These are phyloP conservation scores for Danio choprae DNA, from an alignment of 2,797 vertebrate species.

Conservation along the genomic window DNA sequence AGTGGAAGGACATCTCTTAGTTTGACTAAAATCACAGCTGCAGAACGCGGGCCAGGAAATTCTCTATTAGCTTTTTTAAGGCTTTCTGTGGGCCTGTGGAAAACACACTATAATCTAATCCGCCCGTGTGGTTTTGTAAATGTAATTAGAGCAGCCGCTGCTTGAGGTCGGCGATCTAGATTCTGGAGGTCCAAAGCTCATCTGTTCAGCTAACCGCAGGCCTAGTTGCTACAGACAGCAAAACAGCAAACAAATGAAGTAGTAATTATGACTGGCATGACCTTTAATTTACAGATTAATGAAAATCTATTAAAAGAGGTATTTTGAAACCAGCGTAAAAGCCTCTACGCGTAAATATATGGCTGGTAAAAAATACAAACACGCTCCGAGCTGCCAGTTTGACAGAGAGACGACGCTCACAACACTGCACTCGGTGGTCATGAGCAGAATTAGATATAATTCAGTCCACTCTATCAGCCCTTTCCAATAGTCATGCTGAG, in stretches of 20 bases:
- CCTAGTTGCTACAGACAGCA: conserved; percentile 58
- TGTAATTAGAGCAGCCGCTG: conserved; percentile 58
- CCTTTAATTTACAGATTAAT: conserved; percentile 62
- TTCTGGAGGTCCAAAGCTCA: conserved; percentile 46
- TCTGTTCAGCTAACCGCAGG: conserved; percentile 41
- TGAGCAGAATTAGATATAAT: conserved; percentile 46
- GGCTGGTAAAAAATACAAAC: conserved; percentile 14
- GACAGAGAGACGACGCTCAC: conserved; percentile 5
- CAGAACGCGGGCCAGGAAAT: conserved; percentile 63
- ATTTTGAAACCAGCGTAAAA: conserved; percentile 10
- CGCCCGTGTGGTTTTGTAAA: conserved; percentile 62
- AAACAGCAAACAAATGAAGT: conserved; percentile 58
- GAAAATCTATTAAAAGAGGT: conserved; percentile 46
- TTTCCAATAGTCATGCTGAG: conserved; percentile 21
- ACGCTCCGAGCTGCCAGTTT: conserved; percentile 29
- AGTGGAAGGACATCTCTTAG: conserved; percentile 64
- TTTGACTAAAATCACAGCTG: conserved; percentile 67
- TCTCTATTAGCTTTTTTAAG: conserved; percentile 70
- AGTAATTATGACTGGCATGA: conserved; percentile 50
- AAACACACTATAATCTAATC: conserved; percentile 58
- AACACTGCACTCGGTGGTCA: conserved; percentile 16
- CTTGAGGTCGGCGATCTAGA: conserved; percentile 55
- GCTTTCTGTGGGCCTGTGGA: conserved; percentile 56
- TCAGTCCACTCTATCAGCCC: conserved; percentile 28
- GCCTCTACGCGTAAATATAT: conserved; percentile 14